These are phyloP conservation scores for Aeoliscus strigatus DNA, from an alignment of 2,797 vertebrate species.

Conservation along the genomic window DNA sequence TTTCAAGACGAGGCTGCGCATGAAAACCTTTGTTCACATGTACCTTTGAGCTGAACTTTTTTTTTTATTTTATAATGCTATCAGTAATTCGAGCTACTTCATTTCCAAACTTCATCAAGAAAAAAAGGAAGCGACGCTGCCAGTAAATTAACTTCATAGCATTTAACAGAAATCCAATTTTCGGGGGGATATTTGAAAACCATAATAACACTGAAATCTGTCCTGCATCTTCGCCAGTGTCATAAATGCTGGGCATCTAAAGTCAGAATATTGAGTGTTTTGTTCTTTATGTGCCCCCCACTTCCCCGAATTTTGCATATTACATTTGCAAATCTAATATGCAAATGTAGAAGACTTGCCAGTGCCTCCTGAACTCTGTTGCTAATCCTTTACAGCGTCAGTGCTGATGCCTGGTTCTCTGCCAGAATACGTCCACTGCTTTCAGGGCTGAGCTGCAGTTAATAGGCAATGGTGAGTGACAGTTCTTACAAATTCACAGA, in stretches of 20 bases:
- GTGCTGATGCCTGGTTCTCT: constrained; percentile 42
- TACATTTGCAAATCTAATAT: constrained; percentile 38
- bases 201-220: constrained; percentile 46
- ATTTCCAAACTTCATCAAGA: no score
- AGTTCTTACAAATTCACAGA: constrained; percentile 5
- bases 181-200: constrained; percentile 57
- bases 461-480: constrained; percentile 27
- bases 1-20: no score
- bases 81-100: no score
- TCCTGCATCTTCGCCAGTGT: constrained; percentile 29
- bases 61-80: no score
- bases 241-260: constrained; percentile 49
- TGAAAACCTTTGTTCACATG: no score
- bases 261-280: constrained; percentile 51
- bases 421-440: constrained; percentile 55
- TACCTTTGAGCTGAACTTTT: no score
- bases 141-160: constrained; percentile 54
- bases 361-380: constrained; percentile 46
- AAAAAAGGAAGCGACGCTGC: constrained; percentile 38
- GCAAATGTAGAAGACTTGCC: constrained; percentile 40
- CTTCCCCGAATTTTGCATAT: no score
- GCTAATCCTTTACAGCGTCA: constrained; percentile 45
- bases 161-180: constrained; percentile 74
- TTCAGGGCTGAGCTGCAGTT: constrained; percentile 35
- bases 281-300: constrained; percentile 24